Evolutionary conservation across 2,113 vertebrate species (phyloP).

Genomic region (Xyliphius kryptos): DNA sequence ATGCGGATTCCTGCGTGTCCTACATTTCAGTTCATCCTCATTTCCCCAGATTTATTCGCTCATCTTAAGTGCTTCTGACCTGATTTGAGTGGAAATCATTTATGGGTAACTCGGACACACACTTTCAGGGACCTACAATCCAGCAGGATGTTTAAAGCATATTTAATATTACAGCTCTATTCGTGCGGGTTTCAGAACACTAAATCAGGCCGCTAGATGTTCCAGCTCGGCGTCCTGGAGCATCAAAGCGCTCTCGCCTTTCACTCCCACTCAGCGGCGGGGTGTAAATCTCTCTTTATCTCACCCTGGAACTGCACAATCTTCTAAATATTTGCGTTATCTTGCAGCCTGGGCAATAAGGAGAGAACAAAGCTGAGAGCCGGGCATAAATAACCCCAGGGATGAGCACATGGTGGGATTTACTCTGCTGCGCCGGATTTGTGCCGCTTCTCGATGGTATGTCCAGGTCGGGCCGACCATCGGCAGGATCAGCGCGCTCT

Average conservation of each 20-base stretch:
- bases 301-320: constrained; percentile 34
- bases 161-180: constrained; percentile 20
- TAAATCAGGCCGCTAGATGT: constrained; percentile 19
- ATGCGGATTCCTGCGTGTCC: not conserved
- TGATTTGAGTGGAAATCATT: not conserved
- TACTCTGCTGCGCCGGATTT: constrained; percentile 15
- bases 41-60: not conserved
- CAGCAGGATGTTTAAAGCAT: constrained; percentile 8
- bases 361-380: constrained; percentile 39
- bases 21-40: not conserved
- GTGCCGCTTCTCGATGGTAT: not conserved
- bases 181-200: constrained; percentile 1
- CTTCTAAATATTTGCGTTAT: constrained; percentile 44
- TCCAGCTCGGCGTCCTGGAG: not conserved
- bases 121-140: not conserved
- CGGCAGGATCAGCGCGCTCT: not conserved
- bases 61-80: not conserved
- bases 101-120: not conserved
- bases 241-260: constrained; percentile 35
- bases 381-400: constrained; percentile 36
- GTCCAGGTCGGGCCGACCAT: not conserved
- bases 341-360: constrained; percentile 32
- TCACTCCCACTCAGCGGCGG: constrained; percentile 19
- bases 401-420: constrained; percentile 11
- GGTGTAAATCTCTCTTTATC: constrained; percentile 44